Evolutionary conservation across 2,113 vertebrate species (phyloP), one percentile per base, ranked within the genome.

Genomic region (Pogonocichla stellata): DNA sequence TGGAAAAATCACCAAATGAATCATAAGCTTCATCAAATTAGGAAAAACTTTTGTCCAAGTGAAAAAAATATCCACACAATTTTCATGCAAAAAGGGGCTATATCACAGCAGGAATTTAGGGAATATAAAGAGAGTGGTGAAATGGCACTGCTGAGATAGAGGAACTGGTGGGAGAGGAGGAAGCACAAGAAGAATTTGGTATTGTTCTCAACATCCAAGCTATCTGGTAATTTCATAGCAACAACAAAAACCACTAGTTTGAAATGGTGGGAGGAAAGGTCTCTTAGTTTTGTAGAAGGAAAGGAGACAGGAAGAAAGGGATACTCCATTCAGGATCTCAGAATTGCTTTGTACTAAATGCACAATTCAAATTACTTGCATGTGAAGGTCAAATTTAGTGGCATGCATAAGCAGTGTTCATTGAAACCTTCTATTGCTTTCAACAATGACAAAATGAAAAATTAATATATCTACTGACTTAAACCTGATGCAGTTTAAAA

Each of bases 381-480:
- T 58, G 10, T 69, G 74, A 82, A 89, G 70, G 79, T 65, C 53
- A 66, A 14, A 60, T 14, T 28, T 57, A 24, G 13, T 80, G 43
- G 6, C 47, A 13, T 16, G 26, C 38, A 43, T 54, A 82, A 60
- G 18, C 14, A 47, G 33, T 17, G 20, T 26, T 94, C 80, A 33
- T 38, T 36, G 79, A 92, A 86, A 85, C 10, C 12, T 86, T 92
- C 34, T n/a, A 69, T 77, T 95, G 75, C 26, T 95, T 93, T 86
- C 88, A 96, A 89, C 47, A 43, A 53, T 56, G 31, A 88, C 94
- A 90, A 85, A 83, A 69, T 34, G 54, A 72, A 88, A 96, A 95
- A 97, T 96, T 96, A 95, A 96, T 94, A 88, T 53, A 71, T 80
- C 86, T 88, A 23, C 58, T 86, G 93, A 98, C 97, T 97, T 88